Percentiles rank a stretch among this genome's conserved stretches.
Conservation (phyloP, 1,140 invertebrate species). For the Cydia pomonella region DNA sequence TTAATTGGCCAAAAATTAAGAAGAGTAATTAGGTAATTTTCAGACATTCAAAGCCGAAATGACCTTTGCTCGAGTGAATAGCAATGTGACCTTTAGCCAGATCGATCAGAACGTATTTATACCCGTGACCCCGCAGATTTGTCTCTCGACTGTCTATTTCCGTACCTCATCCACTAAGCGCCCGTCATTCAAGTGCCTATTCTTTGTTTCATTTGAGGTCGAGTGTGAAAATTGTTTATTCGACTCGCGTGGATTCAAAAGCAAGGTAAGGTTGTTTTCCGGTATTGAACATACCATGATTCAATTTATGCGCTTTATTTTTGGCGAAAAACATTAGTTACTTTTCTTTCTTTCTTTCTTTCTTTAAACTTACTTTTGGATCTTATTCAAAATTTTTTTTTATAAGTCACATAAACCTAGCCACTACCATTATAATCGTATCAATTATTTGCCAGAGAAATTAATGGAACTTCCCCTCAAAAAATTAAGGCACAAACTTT, state of each 20-base stretch:
- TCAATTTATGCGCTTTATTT: background rate
- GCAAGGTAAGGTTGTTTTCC: background rate
- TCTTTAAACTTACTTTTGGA: no score
- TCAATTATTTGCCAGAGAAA: no score
- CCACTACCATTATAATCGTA: no score
- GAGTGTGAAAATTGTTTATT: slow-evolving; percentile 13
- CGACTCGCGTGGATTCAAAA: background rate
- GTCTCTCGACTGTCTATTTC: slow-evolving; percentile 26
- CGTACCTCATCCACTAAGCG: slow-evolving; percentile 2
- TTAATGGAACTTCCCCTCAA: no score
- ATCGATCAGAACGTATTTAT: slow-evolving; percentile 24
- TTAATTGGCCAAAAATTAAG: no score
- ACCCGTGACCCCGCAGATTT: slow-evolving; percentile 13
- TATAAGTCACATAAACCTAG: no score
- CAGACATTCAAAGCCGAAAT: background rate
- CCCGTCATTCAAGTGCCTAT: slow-evolving; percentile 24
- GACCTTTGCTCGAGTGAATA: background rate
- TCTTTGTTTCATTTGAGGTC: slow-evolving; percentile 24
- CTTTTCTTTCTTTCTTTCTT: background rate
- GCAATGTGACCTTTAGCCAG: background rate
- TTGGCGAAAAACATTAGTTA: background rate
- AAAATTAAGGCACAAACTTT: no score
- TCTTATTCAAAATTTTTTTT: no score
- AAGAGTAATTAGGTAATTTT: background rate
- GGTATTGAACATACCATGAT: background rate